Evolutionary conservation across 35 echinoderm and acorn worm species (phyloP).

Genomic region (Acanthaster planci): DNA sequence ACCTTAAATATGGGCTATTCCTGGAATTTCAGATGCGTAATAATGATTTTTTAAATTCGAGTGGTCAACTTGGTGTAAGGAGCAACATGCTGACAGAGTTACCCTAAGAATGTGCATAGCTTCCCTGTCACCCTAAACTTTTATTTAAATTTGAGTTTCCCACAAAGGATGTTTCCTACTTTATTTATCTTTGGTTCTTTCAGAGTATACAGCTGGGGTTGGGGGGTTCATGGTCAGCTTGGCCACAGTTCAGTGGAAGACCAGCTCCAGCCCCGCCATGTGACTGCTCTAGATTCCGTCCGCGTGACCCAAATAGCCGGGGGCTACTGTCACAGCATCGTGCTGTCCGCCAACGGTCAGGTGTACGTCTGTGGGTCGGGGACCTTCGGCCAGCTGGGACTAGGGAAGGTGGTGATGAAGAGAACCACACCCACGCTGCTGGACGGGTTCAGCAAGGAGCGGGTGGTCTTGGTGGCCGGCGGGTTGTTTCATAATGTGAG

Average conservation of each 20-base stretch:
- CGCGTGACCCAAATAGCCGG: constrained; percentile 61
- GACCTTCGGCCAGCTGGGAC: constrained; percentile 88
- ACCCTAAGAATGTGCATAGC: too few species aligned
- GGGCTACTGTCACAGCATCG: constrained; percentile 84
- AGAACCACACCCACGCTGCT: constrained; percentile 55
- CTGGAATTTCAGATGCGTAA: too few species aligned
- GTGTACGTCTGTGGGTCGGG: constrained; percentile 85
- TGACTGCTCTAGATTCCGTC: constrained; percentile 43
- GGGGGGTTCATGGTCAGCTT: constrained; percentile 96
- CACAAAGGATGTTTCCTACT: neutral
- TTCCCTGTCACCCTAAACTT: neutral
- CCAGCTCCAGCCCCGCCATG: constrained; percentile 56
- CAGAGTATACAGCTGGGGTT: constrained; percentile 93
- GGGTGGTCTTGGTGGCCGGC: constrained; percentile 58
- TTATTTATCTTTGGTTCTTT: neutral
- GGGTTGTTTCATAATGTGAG: constrained; percentile 87
- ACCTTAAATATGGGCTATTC: too few species aligned
- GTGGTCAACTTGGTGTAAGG: too few species aligned
- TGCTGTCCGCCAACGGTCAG: constrained; percentile 71
- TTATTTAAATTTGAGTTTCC: neutral
- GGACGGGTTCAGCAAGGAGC: constrained; percentile 29
- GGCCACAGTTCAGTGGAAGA: constrained; percentile 77
- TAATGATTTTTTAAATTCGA: too few species aligned
- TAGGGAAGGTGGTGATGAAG: constrained; percentile 46
- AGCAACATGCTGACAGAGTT: too few species aligned